A percentile compares a stretch with the other conserved stretches of the same genome.
phyloP scores from a whole-genome alignment of 2,797 vertebrate species.

The Lepilemur ruficaudatus region DNA sequence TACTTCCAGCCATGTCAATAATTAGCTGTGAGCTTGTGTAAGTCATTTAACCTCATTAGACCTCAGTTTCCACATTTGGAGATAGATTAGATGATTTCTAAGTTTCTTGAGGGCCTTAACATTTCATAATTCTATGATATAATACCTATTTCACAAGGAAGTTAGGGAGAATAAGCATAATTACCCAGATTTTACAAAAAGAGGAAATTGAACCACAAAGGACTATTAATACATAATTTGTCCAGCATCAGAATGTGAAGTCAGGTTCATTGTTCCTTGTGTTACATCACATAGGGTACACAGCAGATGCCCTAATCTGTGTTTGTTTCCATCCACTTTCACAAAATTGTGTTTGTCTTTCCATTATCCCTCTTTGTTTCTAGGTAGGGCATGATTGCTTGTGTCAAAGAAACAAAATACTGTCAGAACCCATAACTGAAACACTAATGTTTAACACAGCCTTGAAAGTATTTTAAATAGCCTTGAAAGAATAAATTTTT shows the following conservation, averaged over 20 bases:
- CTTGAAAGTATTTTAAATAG: background rate
- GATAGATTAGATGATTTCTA: background rate
- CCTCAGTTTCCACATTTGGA: background rate
- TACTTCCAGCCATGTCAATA: background rate
- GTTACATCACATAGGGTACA: background rate
- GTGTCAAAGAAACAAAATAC: conserved; percentile 32
- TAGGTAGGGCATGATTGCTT: background rate
- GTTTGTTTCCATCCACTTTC: background rate
- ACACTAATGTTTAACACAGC: background rate
- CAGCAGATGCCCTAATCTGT: background rate
- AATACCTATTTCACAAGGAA: background rate
- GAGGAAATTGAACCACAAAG: background rate
- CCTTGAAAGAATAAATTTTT: background rate
- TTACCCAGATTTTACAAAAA: conserved; percentile 12
- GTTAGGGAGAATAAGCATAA: background rate
- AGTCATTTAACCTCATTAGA: background rate
- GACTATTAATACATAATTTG: background rate
- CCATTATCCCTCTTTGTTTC: background rate
- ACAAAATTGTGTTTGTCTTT: conserved; percentile 33
- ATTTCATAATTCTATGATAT: background rate
- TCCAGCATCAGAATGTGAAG: background rate
- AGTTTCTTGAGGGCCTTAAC: background rate
- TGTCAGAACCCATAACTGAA: background rate
- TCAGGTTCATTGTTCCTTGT: background rate
- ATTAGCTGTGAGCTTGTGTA: background rate